These are phyloP conservation scores for Aldrovandia affinis DNA, from an alignment of 2,797 vertebrate genomes.

Conservation along the genomic window DNA sequence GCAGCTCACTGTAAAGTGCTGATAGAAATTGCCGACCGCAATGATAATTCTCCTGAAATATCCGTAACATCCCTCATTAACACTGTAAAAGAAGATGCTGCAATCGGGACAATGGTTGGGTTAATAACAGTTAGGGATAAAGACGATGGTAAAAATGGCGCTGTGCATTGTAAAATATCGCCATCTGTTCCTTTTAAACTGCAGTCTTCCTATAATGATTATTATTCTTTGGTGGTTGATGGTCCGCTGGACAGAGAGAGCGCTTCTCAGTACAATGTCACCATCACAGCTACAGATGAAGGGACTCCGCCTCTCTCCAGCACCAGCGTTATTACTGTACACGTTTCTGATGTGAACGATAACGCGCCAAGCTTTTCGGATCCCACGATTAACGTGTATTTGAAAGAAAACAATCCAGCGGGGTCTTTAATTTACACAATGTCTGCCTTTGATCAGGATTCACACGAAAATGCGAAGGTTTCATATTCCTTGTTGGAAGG, in stretches of 20 bases:
- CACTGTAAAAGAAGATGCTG: not conserved
- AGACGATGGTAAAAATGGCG: conserved; percentile 27
- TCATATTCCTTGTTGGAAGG: not conserved
- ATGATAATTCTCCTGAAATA: conserved; percentile 67
- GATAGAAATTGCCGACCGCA: conserved; percentile 58
- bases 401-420: not conserved
- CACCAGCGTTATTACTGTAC: too few species aligned
- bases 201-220: not conserved
- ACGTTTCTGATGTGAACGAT: too few species aligned
- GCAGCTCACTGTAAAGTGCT: conserved; percentile 61
- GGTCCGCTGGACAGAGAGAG: not conserved
- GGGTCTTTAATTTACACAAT: not conserved
- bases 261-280: not conserved
- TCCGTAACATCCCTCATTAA: conserved; percentile 54
- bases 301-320: too few species aligned
- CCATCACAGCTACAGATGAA: not conserved
- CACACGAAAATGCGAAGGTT: not conserved
- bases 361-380: not conserved
- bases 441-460: conserved; percentile 14
- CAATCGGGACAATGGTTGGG: not conserved
- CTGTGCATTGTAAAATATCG: not conserved
- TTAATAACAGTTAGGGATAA: conserved; percentile 12
- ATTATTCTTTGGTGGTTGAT: too few species aligned
- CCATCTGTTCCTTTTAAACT: not conserved
- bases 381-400: not conserved